phyloP scores from a whole-genome alignment of 1,140 invertebrate genomes.

The Araneus ventricosus region DNA sequence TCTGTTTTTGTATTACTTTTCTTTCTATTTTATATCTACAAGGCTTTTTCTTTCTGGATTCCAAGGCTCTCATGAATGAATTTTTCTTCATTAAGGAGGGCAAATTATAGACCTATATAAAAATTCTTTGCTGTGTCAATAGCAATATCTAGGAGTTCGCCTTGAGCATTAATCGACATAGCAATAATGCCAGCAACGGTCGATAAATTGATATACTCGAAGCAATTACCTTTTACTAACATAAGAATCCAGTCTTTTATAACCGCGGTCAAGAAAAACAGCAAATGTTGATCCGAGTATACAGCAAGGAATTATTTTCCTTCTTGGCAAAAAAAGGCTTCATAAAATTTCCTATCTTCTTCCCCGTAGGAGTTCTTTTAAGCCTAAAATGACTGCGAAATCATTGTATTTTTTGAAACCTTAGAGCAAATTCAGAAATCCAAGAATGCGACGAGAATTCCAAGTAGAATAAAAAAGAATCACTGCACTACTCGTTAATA shows the following conservation, averaged over 20 bases:
- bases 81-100: not conserved
- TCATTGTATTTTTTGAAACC: too few relatives aligned
- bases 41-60: not conserved
- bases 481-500: too few relatives aligned
- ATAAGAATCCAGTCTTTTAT: slow-evolving; percentile 23
- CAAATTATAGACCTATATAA: slow-evolving; percentile 10
- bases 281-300: not conserved
- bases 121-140: not conserved
- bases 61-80: not conserved
- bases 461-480: too few relatives aligned
- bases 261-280: slow-evolving; percentile 14
- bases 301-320: not conserved
- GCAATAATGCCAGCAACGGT: slow-evolving; percentile 33
- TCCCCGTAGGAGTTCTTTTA: too few relatives aligned
- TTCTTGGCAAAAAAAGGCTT: too few relatives aligned
- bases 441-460: too few relatives aligned
- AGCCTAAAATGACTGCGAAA: too few relatives aligned
- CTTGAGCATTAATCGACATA: slow-evolving; percentile 39
- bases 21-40: not conserved
- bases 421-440: too few relatives aligned
- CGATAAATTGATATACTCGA: slow-evolving; percentile 53
- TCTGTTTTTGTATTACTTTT: not conserved
- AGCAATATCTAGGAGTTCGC: slow-evolving; percentile 31
- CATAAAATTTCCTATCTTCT: too few relatives aligned
- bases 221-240: slow-evolving; percentile 37